A percentile compares a stretch with the other conserved stretches of the same genome.
Evolutionary conservation across 2,113 vertebrate species (phyloP).

Genomic region (Rutilus rutilus): DNA sequence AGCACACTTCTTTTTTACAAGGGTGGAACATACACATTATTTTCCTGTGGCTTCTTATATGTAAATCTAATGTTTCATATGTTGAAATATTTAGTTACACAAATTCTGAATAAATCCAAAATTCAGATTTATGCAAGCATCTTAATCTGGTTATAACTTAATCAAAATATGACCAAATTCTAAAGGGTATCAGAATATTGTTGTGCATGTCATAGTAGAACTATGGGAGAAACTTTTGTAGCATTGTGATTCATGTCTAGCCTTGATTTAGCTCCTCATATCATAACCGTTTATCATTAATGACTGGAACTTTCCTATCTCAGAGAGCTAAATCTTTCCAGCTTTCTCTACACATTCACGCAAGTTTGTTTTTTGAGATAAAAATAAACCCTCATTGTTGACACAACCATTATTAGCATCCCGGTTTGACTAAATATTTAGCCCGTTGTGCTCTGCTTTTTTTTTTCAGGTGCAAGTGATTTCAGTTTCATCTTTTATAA

Average conservation of each 20-base stretch:
- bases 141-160: neutral
- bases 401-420: neutral
- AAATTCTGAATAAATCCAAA: too few relatives aligned
- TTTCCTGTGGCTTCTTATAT: too few relatives aligned
- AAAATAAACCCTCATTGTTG: slow-evolving; percentile 55
- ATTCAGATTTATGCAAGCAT: neutral
- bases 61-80: too few relatives aligned
- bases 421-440: slow-evolving; percentile 16
- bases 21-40: too few relatives aligned
- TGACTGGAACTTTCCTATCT: slow-evolving; percentile 48
- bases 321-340: slow-evolving; percentile 46
- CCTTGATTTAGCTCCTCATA: slow-evolving; percentile 3
- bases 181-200: neutral
- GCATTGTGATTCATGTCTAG: slow-evolving; percentile 8
- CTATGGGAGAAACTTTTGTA: neutral
- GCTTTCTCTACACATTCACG: slow-evolving; percentile 9
- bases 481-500: neutral
- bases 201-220: neutral
- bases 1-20: too few relatives aligned
- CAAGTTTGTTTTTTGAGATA: slow-evolving; percentile 58
- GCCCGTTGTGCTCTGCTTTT: neutral
- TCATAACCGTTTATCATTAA: neutral
- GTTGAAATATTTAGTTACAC: too few relatives aligned
- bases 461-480: neutral
- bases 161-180: neutral